phyloP scores from a whole-genome alignment of 2,113 vertebrate genomes.

The Anarhynchus alexandrinus region DNA sequence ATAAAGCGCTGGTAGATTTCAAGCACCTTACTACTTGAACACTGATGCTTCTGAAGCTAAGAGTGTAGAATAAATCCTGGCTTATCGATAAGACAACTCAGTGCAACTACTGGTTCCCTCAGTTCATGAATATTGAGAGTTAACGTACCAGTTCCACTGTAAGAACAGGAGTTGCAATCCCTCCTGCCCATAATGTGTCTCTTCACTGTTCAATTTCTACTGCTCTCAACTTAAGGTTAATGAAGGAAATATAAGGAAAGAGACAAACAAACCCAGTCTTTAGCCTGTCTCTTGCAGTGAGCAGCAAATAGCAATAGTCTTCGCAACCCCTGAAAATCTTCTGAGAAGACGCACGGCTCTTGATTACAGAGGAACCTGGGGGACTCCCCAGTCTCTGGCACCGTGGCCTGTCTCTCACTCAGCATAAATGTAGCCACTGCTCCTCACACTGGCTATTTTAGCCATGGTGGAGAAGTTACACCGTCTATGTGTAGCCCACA shows the following conservation, averaged over 20 bases:
- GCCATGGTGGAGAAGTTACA: not conserved
- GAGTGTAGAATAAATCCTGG: not conserved
- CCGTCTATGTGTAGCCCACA: not conserved
- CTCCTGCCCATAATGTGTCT: not conserved
- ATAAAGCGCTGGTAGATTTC: not conserved
- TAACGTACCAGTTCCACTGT: not conserved
- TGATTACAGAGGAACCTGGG: not conserved
- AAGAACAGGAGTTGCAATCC: not conserved
- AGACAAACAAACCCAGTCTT: not conserved
- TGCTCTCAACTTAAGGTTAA: not conserved
- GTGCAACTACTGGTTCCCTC: not conserved
- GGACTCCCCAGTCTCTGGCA: not conserved
- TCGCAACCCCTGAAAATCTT: not conserved
- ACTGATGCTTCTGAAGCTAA: not conserved
- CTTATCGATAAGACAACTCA: not conserved
- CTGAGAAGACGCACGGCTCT: not conserved
- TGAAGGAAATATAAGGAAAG: not conserved
- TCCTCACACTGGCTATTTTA: not conserved
- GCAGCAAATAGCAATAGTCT: not conserved
- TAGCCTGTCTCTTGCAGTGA: not conserved
- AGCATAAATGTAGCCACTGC: fast-evolving
- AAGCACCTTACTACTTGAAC: not conserved
- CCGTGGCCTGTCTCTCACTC: fast-evolving
- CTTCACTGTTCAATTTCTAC: not conserved
- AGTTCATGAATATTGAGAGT: not conserved